Evolutionary conservation across 2,113 vertebrate species (phyloP).

Genomic region (Myodes glareolus): DNA sequence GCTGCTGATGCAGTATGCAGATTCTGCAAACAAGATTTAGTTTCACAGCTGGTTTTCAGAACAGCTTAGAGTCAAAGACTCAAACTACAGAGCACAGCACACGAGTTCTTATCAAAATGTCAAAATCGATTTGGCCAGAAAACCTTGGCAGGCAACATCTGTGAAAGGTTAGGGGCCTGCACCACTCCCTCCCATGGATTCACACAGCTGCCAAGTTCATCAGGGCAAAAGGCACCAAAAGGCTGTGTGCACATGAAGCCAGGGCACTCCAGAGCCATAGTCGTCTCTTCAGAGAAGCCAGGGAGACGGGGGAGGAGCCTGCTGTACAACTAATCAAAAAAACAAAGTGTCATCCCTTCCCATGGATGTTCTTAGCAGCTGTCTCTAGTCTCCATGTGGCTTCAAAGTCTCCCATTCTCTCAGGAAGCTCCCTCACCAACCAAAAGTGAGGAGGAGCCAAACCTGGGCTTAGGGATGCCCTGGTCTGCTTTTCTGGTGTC

Average conservation of each 20-base stretch:
- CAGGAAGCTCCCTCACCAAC: not conserved
- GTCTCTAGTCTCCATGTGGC: not conserved
- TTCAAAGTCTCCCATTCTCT: not conserved
- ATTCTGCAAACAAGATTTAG: slow-evolving; percentile 69
- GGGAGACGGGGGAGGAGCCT: not conserved
- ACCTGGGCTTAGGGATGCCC: not conserved
- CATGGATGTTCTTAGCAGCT: not conserved
- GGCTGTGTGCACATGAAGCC: not conserved
- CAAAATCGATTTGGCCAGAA: slow-evolving; percentile 75
- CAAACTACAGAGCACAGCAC: slow-evolving; percentile 42
- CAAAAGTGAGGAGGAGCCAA: not conserved
- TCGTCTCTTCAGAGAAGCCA: not conserved
- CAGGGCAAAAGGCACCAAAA: not conserved
- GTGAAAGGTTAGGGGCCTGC: slow-evolving; percentile 36
- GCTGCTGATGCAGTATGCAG: slow-evolving; percentile 62
- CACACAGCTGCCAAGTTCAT: slow-evolving; percentile 16
- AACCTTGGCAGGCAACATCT: slow-evolving; percentile 70
- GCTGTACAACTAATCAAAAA: accelerated
- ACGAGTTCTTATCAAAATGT: slow-evolving; percentile 79
- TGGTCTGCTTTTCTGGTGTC: not conserved
- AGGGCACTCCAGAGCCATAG: accelerated
- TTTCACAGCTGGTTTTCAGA: slow-evolving; percentile 76
- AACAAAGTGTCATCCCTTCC: not conserved
- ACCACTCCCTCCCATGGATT: not conserved
- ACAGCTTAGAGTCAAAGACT: slow-evolving; percentile 72